phyloP scores from a whole-genome alignment of 37 sponge, comb jelly and placozoan genomes.

The Spongia lamella region DNA sequence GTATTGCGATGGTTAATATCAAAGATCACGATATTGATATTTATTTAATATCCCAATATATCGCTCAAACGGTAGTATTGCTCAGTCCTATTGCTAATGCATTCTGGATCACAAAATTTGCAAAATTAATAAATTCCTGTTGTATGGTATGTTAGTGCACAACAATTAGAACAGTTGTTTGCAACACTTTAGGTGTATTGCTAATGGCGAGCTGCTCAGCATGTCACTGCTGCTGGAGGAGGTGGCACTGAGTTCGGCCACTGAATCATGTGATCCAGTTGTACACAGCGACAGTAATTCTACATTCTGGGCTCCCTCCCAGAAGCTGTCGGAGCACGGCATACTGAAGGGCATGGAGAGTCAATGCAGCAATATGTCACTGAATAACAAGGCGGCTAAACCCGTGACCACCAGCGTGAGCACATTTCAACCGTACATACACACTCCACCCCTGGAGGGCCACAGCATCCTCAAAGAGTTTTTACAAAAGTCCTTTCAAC shows the following conservation, averaged over 20 bases:
- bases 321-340: background rate
- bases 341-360: background rate
- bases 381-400: background rate
- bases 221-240: constrained; percentile 61
- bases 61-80: no score
- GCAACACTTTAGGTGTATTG: background rate
- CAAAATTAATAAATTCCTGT: background rate
- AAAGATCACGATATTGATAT: no score
- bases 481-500: constrained; percentile 23
- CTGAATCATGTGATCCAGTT: background rate
- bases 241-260: constrained; percentile 14
- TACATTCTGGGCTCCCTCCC: background rate
- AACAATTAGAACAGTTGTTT: background rate
- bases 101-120: no score
- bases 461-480: constrained; percentile 20
- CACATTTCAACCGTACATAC: background rate
- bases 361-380: background rate
- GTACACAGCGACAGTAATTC: background rate
- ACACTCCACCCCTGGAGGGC: constrained; percentile 9
- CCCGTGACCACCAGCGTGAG: background rate
- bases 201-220: constrained; percentile 58
- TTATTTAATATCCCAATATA: no score
- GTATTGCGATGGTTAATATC: no score
- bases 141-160: background rate
- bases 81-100: no score